phyloP scores from a whole-genome alignment of 2,113 vertebrate species.

The Brachyhypopomus gauderio region DNA sequence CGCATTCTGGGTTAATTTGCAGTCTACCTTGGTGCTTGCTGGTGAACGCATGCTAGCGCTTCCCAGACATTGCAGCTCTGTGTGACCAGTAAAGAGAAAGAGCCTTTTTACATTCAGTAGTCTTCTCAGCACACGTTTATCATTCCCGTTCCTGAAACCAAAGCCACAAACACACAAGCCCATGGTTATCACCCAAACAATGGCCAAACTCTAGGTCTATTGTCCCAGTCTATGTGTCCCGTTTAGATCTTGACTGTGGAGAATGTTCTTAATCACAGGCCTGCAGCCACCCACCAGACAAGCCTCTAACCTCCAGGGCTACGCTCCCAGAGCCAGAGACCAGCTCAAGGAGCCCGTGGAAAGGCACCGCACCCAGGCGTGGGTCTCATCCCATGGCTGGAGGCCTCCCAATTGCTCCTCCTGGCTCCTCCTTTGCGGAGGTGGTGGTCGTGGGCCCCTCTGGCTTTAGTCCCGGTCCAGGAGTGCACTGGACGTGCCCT shows the following conservation, averaged over 20 bases:
- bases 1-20: constrained; percentile 3
- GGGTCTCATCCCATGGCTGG: constrained; percentile 31
- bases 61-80: neutral
- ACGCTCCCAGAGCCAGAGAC: constrained; percentile 47
- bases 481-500: constrained; percentile 35
- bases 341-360: constrained; percentile 47
- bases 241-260: constrained; percentile 9
- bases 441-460: constrained; percentile 34
- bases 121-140: neutral
- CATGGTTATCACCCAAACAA: constrained; percentile 21
- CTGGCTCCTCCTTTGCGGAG: constrained; percentile 37
- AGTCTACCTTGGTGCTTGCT: neutral
- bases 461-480: constrained; percentile 27
- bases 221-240: constrained; percentile 21
- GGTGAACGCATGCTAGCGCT: constrained; percentile 1
- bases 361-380: constrained; percentile 46
- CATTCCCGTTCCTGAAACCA: constrained; percentile 7
- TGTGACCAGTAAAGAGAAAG: neutral
- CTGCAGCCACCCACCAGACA: constrained; percentile 55
- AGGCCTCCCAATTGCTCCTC: constrained; percentile 32
- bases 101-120: neutral
- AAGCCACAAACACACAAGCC: constrained; percentile 29
- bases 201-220: constrained; percentile 25
- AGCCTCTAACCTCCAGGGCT: constrained; percentile 49
- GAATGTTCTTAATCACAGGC: constrained; percentile 47